phyloP scores from a whole-genome alignment of 2,888 invertebrate genomes.

The Abscondita cerata region DNA sequence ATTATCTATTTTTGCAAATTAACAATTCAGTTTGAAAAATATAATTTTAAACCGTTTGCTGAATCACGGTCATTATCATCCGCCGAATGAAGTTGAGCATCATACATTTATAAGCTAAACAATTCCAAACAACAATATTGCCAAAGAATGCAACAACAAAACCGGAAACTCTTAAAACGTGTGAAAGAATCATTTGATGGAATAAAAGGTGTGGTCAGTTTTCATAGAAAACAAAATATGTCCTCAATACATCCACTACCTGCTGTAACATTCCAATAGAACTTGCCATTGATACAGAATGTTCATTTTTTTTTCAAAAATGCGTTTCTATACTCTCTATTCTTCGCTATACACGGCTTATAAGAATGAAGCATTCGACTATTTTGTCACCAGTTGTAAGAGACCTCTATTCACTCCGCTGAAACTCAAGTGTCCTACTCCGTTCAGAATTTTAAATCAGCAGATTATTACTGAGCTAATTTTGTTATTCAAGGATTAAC shows the following conservation, averaged over 20 bases:
- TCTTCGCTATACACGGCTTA: constrained; percentile 40
- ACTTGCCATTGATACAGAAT: constrained; percentile 57
- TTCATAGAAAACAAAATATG: constrained; percentile 58
- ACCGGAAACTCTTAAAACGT: constrained; percentile 60
- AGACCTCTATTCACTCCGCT: constrained; percentile 24
- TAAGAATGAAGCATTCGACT: constrained; percentile 49
- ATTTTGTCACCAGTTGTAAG: constrained; percentile 47
- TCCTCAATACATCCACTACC: constrained; percentile 47
- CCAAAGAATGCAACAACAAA: constrained; percentile 54
- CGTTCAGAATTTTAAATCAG: constrained; percentile 8
- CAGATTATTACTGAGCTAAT: constrained; percentile 7
- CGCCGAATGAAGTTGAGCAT: constrained; percentile 48
- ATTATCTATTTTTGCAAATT: constrained; percentile 12
- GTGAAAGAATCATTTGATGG: constrained; percentile 56
- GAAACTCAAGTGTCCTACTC: constrained; percentile 11
- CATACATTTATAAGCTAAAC: constrained; percentile 57
- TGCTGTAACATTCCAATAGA: constrained; percentile 54
- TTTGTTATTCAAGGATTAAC: constrained; percentile 10
- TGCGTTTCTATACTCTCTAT: constrained; percentile 43
- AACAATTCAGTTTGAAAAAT: constrained; percentile 16
- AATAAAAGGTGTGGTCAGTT: constrained; percentile 60
- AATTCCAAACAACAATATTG: constrained; percentile 56
- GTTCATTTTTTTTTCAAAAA: constrained; percentile 51
- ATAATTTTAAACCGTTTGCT: constrained; percentile 41
- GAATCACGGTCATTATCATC: constrained; percentile 49